phyloP scores from a whole-genome alignment of 2,888 invertebrate species.

The Eulithis testata region DNA sequence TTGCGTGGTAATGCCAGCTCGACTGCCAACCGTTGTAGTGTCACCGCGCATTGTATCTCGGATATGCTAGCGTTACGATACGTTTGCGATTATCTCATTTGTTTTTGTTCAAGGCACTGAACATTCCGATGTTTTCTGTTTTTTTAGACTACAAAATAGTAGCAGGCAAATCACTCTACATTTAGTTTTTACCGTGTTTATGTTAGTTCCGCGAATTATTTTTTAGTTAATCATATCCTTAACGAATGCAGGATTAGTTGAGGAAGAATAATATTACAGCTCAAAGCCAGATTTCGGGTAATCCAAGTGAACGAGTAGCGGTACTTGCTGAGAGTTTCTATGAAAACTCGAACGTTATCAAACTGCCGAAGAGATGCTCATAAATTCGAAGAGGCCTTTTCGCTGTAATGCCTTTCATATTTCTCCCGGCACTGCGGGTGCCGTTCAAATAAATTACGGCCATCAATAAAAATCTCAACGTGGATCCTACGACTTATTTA shows the following conservation, averaged over 20 bases:
- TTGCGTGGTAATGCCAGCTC: too few species aligned
- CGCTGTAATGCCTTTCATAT: conserved; percentile 83
- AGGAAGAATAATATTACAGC: conserved; percentile 6
- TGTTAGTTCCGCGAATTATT: too few species aligned
- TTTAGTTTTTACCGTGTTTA: neutral
- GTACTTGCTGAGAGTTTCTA: conserved; percentile 40
- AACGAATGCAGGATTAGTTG: neutral
- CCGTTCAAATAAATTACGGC: conserved; percentile 82
- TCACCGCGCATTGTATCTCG: too few species aligned
- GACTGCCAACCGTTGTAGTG: too few species aligned
- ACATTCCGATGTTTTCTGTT: conserved; percentile 25
- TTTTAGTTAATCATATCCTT: neutral
- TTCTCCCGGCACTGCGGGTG: conserved; percentile 80
- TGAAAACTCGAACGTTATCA: conserved; percentile 68
- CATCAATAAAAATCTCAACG: conserved; percentile 83
- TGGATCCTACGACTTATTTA: conserved; percentile 81
- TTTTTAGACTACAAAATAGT: conserved; percentile 10
- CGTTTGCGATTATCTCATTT: too few species aligned
- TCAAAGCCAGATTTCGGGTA: conserved; percentile 31
- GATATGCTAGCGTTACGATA: too few species aligned
- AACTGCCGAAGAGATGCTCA: conserved; percentile 79
- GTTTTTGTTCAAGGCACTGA: too few species aligned
- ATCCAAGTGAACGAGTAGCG: conserved; percentile 41
- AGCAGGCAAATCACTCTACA: neutral
- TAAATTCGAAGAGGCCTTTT: conserved; percentile 82